phyloP scores from a whole-genome alignment of 37 sponge, comb jelly and placozoan genomes.

The Chondrilla cf. caribensis region DNA sequence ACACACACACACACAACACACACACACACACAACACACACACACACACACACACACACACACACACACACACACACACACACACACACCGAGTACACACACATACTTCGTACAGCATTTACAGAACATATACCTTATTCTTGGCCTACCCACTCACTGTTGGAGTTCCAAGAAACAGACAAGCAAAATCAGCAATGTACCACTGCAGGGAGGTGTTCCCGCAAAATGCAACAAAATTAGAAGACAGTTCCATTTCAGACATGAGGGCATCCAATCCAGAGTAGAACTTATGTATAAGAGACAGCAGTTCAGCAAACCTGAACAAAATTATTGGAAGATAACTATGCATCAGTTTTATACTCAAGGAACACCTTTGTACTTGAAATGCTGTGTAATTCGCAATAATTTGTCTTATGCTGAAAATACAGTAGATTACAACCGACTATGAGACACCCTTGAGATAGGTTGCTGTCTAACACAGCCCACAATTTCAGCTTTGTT shows the following conservation, averaged over 20 bases:
- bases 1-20: too few relatives aligned
- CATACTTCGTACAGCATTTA: too few relatives aligned
- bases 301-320: constrained; percentile 30
- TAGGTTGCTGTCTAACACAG: too few relatives aligned
- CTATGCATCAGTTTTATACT: neutral
- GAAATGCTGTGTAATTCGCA: too few relatives aligned
- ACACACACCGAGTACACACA: neutral
- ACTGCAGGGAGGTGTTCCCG: constrained; percentile 35
- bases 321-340: neutral
- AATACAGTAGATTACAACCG: too few relatives aligned
- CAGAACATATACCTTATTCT: too few relatives aligned
- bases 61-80: neutral
- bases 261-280: constrained; percentile 27
- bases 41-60: neutral
- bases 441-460: too few relatives aligned
- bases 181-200: constrained; percentile 54
- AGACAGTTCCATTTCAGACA: neutral
- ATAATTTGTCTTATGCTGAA: too few relatives aligned
- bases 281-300: constrained; percentile 26
- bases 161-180: constrained; percentile 48
- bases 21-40: neutral
- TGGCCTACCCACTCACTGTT: constrained; percentile 35
- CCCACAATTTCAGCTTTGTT: too few relatives aligned
- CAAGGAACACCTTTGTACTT: too few relatives aligned
- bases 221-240: constrained; percentile 35